Base-by-base conservation (phyloP, 2,888 invertebrate species). In the Megalurothrips usitatus region DNA sequence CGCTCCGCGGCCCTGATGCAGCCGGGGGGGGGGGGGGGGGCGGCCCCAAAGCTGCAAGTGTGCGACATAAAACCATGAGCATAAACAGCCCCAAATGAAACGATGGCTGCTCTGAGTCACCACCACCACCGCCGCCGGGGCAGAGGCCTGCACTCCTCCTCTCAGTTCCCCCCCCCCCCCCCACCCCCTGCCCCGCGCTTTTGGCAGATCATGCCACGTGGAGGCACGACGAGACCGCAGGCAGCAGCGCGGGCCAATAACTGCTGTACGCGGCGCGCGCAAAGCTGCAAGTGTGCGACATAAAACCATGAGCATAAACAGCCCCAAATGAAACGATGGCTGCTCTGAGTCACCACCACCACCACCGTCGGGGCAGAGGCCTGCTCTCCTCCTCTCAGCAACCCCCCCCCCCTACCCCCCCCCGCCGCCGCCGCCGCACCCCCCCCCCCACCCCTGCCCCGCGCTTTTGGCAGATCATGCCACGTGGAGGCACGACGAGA, bases 221-320 rank as follows among this genome's bases (percentile, higher is more conserved):
- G 19, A 58, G 58, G 17, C 58, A 58, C 6, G 52, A 52, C 52
- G 58, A 58, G 58, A 19, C 58, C 58, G 19, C 58, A 58, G 52
- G 26, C 68, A 23, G 68, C 52, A 52, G 52, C 58, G n/a, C 19
- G 58, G 58, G 58, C 58, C 58, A 14, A 52, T 52, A 52, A 49
- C 6, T 52, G 52, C 17, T 14, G 52, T 11, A 11, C 58, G 58
- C 58, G 17, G 52, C 52, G 52, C 52, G 52, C n/a, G n/a, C n/a
- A n/a, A n/a, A 58, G 58, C 58, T 19, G 68, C 68, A 75, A 75
- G 68, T 26, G 58, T 17, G 68, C 68, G 68, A 75, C 68, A 75
- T 75, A 75, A 75, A 75, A 75, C 68, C 68, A 75, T 75, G 68
- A 75, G 68, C 68, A 75, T 75, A 75, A 75, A 75, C 68, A 75